phyloP scores from a whole-genome alignment of 2,113 vertebrate genomes.

The Melanocharis versteri region DNA sequence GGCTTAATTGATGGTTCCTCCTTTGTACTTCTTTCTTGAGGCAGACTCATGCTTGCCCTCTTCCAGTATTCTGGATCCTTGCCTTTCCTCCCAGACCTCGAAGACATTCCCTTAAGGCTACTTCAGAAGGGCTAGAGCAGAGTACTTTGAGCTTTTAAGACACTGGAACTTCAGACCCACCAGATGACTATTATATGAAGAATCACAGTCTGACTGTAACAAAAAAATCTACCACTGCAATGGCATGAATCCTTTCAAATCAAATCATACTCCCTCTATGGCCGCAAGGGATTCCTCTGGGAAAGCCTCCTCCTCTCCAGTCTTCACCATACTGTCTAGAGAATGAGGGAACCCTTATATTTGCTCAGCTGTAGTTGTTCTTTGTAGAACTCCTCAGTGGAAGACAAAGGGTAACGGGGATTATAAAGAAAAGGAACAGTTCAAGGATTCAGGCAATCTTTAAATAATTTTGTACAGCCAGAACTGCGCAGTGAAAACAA shows the following conservation, averaged over 20 bases:
- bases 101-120: not conserved
- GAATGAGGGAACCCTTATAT: not conserved
- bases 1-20: not conserved
- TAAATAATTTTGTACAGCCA: not conserved
- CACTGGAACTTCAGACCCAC: not conserved
- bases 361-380: not conserved
- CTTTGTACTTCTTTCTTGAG: not conserved
- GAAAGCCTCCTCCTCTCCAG: not conserved
- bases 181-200: not conserved
- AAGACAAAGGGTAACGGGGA: not conserved
- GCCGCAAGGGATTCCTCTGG: not conserved
- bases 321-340: not conserved
- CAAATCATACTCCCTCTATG: not conserved
- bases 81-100: not conserved
- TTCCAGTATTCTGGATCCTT: not conserved
- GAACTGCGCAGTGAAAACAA: not conserved
- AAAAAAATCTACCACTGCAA: not conserved
- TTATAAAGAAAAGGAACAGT: not conserved
- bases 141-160: not conserved
- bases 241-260: not conserved
- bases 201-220: not conserved
- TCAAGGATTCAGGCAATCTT: not conserved
- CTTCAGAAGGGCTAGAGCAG: not conserved
- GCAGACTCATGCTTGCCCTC: not conserved
- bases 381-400: not conserved